Percentiles rank a stretch among this genome's conserved stretches.
phyloP scores from a whole-genome alignment of 2,113 vertebrate genomes.

The Scartelaos histophorus region DNA sequence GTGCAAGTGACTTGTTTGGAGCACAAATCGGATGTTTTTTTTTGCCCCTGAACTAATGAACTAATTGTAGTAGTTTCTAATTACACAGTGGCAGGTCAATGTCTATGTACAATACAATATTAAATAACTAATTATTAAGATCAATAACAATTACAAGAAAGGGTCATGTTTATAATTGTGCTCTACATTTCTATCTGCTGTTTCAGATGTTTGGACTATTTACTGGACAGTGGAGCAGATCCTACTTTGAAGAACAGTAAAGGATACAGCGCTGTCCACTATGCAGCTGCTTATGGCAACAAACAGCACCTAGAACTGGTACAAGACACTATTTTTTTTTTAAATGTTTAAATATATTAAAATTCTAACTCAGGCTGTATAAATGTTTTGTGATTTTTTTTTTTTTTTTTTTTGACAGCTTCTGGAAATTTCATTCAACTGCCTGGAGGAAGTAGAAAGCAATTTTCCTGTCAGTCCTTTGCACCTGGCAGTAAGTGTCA shows the following conservation, averaged over 20 bases:
- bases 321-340: slow-evolving; percentile 36
- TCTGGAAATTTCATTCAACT: slow-evolving; percentile 97
- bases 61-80: too few species aligned
- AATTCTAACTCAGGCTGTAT: neutral
- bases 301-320: slow-evolving; percentile 95
- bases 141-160: too few species aligned
- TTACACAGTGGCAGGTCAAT: too few species aligned
- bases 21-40: too few species aligned
- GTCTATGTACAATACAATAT: too few species aligned
- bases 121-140: too few species aligned
- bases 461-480: slow-evolving; percentile 93
- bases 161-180: neutral
- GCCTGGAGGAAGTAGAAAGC: slow-evolving; percentile 93
- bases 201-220: slow-evolving; percentile 89
- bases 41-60: too few species aligned
- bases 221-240: slow-evolving; percentile 93
- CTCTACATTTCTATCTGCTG: neutral
- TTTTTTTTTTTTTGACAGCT: slow-evolving; percentile 75
- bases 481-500: slow-evolving; percentile 88
- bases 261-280: slow-evolving; percentile 95
- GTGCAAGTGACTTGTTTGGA: too few species aligned
- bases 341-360: neutral
- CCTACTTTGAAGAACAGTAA: slow-evolving; percentile 90
- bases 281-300: slow-evolving; percentile 93
- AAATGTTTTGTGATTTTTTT: neutral